Conservation (phyloP, 2,888 invertebrate species). For the Napeogenes sylphis region DNA sequence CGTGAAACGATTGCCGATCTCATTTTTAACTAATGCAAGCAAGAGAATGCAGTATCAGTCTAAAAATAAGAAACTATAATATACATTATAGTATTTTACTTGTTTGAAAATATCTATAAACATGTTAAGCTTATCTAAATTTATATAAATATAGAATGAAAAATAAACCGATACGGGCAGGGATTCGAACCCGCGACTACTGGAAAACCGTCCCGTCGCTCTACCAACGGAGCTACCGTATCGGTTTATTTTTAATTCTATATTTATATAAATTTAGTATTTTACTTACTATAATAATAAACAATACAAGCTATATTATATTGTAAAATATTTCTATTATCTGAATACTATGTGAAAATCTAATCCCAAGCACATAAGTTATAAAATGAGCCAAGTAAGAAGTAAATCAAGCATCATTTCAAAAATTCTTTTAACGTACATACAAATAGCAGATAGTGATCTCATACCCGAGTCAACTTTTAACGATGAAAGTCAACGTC, state of each 20-base stretch:
- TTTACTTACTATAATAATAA: slow-evolving; percentile 1
- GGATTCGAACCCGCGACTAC: no score
- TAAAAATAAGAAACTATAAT: slow-evolving; percentile 19
- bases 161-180: no score
- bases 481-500: slow-evolving; percentile 23
- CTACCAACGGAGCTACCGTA: no score
- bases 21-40: slow-evolving; percentile 27
- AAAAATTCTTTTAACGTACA: slow-evolving; percentile 21
- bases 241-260: no score
- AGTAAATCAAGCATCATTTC: neutral
- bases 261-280: no score
- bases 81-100: slow-evolving; percentile 5
- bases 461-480: slow-evolving; percentile 18
- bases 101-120: no score
- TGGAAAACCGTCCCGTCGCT: no score
- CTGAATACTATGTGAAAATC: no score
- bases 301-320: no score
- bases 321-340: no score
- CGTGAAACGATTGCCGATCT: slow-evolving; percentile 55
- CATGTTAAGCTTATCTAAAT: no score
- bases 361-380: neutral
- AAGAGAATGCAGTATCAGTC: slow-evolving; percentile 19
- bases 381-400: neutral
- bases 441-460: slow-evolving; percentile 23
- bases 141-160: no score